Evolutionary conservation across 2,888 invertebrate genomes (phyloP).

Genomic region (Matsumyia berberina): DNA sequence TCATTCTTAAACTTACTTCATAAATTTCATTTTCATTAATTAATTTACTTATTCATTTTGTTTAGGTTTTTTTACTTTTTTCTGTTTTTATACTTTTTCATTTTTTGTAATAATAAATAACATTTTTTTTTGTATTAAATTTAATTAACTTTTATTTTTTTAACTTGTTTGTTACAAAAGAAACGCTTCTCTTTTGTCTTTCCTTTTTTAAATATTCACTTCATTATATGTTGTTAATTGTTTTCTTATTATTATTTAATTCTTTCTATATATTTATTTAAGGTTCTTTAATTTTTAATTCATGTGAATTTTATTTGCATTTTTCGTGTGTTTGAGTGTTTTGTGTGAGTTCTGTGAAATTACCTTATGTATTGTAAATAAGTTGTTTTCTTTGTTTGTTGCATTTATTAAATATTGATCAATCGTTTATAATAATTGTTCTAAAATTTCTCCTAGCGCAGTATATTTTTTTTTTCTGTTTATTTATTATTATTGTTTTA

Average conservation of each 20-base stretch:
- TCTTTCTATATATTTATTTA: slow-evolving; percentile 68
- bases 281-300: slow-evolving; percentile 52
- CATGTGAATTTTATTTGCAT: slow-evolving; percentile 66
- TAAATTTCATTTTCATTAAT: slow-evolving; percentile 78
- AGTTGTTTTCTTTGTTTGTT: slow-evolving; percentile 60
- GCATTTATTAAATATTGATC: slow-evolving; percentile 62
- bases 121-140: slow-evolving; percentile 65
- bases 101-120: slow-evolving; percentile 74
- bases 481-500: slow-evolving; percentile 53
- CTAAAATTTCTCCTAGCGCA: slow-evolving; percentile 70
- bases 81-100: slow-evolving; percentile 76
- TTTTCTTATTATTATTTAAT: slow-evolving; percentile 59
- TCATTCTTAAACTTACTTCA: slow-evolving; percentile 76
- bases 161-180: slow-evolving; percentile 77
- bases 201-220: slow-evolving; percentile 77
- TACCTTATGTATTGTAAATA: slow-evolving; percentile 63
- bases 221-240: slow-evolving; percentile 61
- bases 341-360: slow-evolving; percentile 63
- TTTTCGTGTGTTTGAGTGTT: slow-evolving; percentile 60
- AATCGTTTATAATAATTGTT: slow-evolving; percentile 73
- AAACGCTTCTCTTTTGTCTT: slow-evolving; percentile 75
- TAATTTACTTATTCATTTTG: slow-evolving; percentile 78
- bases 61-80: slow-evolving; percentile 61
- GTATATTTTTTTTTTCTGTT: slow-evolving; percentile 39
- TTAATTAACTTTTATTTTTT: slow-evolving; percentile 70